Evolutionary conservation across 2,797 vertebrate species (phyloP).

Genomic region (Thaleichthys pacificus): DNA sequence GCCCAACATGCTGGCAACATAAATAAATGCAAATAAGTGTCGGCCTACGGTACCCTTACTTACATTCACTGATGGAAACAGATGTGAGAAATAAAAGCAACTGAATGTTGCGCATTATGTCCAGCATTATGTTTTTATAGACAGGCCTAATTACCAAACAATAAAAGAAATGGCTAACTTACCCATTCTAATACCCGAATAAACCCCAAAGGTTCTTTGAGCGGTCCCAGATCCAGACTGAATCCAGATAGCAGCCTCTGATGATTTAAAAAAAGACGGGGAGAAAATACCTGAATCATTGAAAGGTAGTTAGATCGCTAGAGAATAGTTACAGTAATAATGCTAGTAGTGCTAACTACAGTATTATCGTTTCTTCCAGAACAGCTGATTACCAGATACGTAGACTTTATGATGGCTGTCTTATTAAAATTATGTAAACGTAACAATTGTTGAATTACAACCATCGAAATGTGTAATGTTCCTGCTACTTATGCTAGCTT

Average conservation of each 20-base stretch:
- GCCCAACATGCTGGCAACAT: too few species aligned
- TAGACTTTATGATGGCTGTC: not conserved
- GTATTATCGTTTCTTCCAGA: not conserved
- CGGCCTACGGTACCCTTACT: too few species aligned
- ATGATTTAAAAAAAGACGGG: conserved; percentile 13
- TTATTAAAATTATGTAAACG: not conserved
- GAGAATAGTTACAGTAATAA: not conserved
- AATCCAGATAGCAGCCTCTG: conserved; percentile 68
- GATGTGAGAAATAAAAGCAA: too few species aligned
- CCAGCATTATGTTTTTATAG: too few species aligned
- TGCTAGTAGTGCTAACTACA: not conserved
- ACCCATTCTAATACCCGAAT: conserved; percentile 80
- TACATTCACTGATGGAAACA: too few species aligned
- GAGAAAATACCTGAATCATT: conserved; percentile 1
- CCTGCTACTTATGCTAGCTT: conserved; percentile 16
- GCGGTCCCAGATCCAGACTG: conserved; percentile 70
- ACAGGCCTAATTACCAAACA: too few species aligned
- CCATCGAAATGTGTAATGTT: too few species aligned
- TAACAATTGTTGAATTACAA: too few species aligned
- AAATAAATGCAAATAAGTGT: too few species aligned
- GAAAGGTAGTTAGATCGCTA: not conserved
- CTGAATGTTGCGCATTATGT: too few species aligned
- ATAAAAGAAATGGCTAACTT: conserved; percentile 31
- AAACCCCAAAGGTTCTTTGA: conserved; percentile 80
- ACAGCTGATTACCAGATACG: conserved; percentile 3